Conservation (phyloP, 1,140 invertebrate species). For the Achatina immaculata region DNA sequence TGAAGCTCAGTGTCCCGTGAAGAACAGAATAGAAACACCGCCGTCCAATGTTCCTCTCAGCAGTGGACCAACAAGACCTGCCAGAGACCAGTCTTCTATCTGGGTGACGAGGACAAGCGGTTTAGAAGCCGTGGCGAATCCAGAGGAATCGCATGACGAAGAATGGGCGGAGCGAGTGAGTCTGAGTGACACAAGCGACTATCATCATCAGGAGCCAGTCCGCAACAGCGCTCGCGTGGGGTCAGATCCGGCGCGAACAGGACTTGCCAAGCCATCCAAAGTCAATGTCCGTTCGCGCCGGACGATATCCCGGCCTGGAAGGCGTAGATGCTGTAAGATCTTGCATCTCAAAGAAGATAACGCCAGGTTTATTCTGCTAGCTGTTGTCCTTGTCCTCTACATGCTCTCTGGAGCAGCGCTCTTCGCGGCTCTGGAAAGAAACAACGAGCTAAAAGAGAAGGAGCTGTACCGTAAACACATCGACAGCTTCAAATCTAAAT, state of each 20-base stretch:
- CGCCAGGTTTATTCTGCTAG: slow-evolving; percentile 77
- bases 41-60: neutral
- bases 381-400: slow-evolving; percentile 76
- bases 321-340: slow-evolving; percentile 65
- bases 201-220: slow-evolving; percentile 7
- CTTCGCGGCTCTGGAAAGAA: slow-evolving; percentile 77
- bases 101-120: slow-evolving; percentile 26
- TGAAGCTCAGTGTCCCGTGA: slow-evolving; percentile 17
- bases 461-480: slow-evolving; percentile 71
- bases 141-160: slow-evolving; percentile 13
- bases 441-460: slow-evolving; percentile 72
- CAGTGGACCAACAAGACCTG: neutral
- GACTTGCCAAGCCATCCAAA: neutral
- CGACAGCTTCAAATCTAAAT: slow-evolving; percentile 70
- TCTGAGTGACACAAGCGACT: slow-evolving; percentile 28
- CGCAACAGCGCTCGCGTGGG: slow-evolving; percentile 22
- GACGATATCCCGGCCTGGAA: slow-evolving; percentile 45
- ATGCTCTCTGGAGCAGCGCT: slow-evolving; percentile 77
- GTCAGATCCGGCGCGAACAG: slow-evolving; percentile 15
- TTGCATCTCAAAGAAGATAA: slow-evolving; percentile 78
- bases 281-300: slow-evolving; percentile 23
- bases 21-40: neutral
- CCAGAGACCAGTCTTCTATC: slow-evolving; percentile 2
- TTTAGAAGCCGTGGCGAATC: slow-evolving; percentile 21
- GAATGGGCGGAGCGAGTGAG: slow-evolving; percentile 35